Conservation (phyloP, 2,113 vertebrate species). For the Bubo blakistoni region DNA sequence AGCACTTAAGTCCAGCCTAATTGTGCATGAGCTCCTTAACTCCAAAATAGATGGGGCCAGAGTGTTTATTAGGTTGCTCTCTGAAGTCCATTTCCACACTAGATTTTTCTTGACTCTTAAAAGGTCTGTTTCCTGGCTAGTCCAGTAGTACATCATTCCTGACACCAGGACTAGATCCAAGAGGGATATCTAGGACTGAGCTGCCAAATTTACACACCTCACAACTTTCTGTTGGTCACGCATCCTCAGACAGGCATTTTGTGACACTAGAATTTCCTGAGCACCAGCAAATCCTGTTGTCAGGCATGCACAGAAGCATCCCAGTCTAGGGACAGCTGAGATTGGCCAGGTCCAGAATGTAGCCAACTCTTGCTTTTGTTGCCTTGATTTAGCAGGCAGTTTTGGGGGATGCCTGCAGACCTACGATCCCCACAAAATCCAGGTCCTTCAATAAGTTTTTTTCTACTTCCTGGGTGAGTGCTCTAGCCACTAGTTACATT, state of each 20-base stretch:
- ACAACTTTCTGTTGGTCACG: background rate
- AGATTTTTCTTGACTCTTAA: background rate
- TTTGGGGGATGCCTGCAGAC: background rate
- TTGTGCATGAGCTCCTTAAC: background rate
- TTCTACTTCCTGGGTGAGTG: background rate
- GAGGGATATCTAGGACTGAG: background rate
- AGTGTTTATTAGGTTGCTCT: background rate
- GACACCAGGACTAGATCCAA: background rate
- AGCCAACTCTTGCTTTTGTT: background rate
- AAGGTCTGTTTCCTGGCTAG: background rate
- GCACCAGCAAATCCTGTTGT: background rate
- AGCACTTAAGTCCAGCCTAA: accelerated
- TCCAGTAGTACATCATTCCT: background rate
- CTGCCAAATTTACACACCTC: background rate
- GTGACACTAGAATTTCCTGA: background rate
- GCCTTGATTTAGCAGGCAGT: background rate
- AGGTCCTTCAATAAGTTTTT: background rate
- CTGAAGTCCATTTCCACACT: background rate
- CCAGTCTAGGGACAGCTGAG: background rate
- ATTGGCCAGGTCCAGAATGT: background rate
- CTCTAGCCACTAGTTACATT: background rate
- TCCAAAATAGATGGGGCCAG: background rate
- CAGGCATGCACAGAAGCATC: background rate
- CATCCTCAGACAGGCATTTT: background rate
- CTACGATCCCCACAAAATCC: background rate